These are phyloP conservation scores for Lepidurus packardi DNA, from an alignment of 1,140 invertebrate species.

Conservation along the genomic window DNA sequence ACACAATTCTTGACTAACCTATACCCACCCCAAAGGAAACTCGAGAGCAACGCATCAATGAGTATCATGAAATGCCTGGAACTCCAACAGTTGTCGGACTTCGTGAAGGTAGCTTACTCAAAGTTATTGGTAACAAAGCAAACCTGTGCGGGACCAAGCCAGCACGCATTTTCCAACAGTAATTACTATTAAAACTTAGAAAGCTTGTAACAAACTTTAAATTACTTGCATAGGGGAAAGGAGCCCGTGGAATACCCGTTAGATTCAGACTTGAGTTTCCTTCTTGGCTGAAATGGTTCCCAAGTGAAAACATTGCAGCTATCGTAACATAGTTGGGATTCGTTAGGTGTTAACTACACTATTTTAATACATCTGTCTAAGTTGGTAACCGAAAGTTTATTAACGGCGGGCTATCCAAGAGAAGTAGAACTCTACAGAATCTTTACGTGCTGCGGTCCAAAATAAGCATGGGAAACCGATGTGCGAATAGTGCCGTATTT, in stretches of 20 bases:
- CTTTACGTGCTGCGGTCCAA: neutral
- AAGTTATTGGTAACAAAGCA: conserved; percentile 55
- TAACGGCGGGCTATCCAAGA: neutral
- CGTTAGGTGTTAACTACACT: neutral
- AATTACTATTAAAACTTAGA: conserved; percentile 42
- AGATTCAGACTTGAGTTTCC: conserved; percentile 56
- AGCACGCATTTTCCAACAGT: conserved; percentile 61
- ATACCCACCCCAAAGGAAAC: conserved; percentile 50
- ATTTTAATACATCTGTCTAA: neutral
- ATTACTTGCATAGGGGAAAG: conserved; percentile 47
- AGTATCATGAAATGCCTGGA: conserved; percentile 56
- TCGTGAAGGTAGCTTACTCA: conserved; percentile 61
- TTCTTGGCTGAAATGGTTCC: conserved; percentile 39
- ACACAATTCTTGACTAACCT: neutral
- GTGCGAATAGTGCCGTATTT: neutral
- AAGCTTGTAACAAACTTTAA: conserved; percentile 29
- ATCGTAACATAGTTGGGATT: neutral
- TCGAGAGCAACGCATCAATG: conserved; percentile 55
- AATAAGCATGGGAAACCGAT: neutral
- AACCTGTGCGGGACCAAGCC: conserved; percentile 55
- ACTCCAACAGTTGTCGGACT: conserved; percentile 59
- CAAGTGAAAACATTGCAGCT: too few species aligned
- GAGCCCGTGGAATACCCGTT: conserved; percentile 50
- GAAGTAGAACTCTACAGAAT: neutral
- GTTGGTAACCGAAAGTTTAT: neutral